Conservation (phyloP, 64 coral and sea anemone species). For the Stichodactyla helianthus region DNA sequence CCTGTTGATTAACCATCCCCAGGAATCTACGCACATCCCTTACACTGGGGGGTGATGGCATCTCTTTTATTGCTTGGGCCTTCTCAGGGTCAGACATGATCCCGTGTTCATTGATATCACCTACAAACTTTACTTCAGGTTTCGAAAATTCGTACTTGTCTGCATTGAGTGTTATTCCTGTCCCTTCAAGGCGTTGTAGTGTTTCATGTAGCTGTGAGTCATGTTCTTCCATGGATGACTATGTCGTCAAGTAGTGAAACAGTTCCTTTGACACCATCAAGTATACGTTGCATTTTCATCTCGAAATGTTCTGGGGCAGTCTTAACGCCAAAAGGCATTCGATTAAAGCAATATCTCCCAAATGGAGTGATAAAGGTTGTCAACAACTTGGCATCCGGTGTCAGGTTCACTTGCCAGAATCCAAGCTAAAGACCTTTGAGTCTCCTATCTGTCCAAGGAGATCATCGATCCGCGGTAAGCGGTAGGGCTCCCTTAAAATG, state of each 20-base stretch:
- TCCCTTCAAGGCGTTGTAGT: neutral
- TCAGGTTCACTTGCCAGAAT: constrained; percentile 27
- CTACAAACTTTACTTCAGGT: constrained; percentile 13
- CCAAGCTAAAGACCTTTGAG: constrained; percentile 20
- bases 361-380: constrained; percentile 16
- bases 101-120: neutral
- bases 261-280: neutral
- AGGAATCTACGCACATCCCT: constrained; percentile 17
- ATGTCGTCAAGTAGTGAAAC: constrained; percentile 3
- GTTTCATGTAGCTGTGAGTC: neutral
- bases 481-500: constrained; percentile 2
- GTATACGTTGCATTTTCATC: neutral
- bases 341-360: constrained; percentile 8
- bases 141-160: constrained; percentile 17
- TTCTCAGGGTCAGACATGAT: constrained; percentile 16
- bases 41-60: neutral
- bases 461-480: constrained; percentile 16
- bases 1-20: neutral
- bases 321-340: constrained; percentile 19
- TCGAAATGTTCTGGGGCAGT: constrained; percentile 14
- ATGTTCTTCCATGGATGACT: neutral
- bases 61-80: neutral
- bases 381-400: neutral
- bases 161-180: neutral
- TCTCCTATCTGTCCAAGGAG: constrained; percentile 16